Evolutionary conservation across 2,888 invertebrate species (phyloP).

Genomic region (Orchesella flavescens): DNA sequence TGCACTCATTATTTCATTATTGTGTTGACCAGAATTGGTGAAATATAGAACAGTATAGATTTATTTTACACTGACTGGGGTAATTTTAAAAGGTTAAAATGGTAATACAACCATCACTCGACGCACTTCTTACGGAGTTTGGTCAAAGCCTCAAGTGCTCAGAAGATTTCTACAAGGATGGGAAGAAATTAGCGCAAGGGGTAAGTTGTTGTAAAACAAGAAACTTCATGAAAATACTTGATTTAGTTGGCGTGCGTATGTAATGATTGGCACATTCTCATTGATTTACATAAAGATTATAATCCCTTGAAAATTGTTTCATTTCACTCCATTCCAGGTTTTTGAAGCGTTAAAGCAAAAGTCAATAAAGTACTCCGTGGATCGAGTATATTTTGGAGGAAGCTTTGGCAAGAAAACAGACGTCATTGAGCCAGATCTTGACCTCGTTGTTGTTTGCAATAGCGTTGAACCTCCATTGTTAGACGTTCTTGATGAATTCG

Average conservation of each 20-base stretch:
- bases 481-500: slow-evolving; percentile 22
- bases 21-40: too few species aligned
- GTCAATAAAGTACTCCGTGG: background rate
- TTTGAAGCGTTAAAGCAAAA: background rate
- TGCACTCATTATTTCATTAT: too few species aligned
- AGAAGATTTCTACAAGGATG: background rate
- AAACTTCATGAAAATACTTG: too few species aligned
- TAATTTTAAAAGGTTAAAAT: too few species aligned
- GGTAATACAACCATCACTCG: too few species aligned
- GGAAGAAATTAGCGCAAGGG: background rate
- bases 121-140: background rate
- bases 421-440: slow-evolving; percentile 52
- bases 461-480: slow-evolving; percentile 1
- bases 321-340: background rate
- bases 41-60: too few species aligned
- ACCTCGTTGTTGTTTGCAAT: slow-evolving; percentile 53
- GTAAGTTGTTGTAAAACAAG: background rate
- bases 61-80: too few species aligned
- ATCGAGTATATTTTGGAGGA: slow-evolving; percentile 11
- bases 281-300: too few species aligned
- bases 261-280: too few species aligned
- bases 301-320: background rate
- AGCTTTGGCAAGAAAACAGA: slow-evolving; percentile 58
- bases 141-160: background rate
- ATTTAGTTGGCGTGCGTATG: too few species aligned